Percentiles rank a stretch among this genome's conserved stretches.
These are phyloP conservation scores for Caenorhabditis brenneri DNA, from an alignment of 1,140 invertebrate genomes.

Conservation along the genomic window DNA sequence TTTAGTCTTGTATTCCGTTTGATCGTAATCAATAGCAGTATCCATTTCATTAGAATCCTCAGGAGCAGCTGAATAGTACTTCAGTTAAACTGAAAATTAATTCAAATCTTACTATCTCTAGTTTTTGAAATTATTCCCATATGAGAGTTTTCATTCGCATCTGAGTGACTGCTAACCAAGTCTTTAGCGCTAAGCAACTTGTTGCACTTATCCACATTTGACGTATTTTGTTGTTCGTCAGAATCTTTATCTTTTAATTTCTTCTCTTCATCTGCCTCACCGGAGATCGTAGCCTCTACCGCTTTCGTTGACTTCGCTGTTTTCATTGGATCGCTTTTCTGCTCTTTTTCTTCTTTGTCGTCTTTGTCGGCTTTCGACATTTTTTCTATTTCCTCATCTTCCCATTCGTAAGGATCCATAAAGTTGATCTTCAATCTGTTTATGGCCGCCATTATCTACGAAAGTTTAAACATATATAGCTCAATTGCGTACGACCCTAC, in stretches of 20 bases:
- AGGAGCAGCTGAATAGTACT: background rate
- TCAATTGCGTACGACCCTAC: too few relatives aligned
- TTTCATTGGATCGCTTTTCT: slow-evolving; percentile 7
- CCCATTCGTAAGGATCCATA: slow-evolving; percentile 24
- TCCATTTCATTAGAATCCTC: background rate
- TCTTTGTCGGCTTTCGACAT: background rate
- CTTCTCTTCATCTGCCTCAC: background rate
- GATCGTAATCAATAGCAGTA: slow-evolving; percentile 5
- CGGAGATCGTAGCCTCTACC: background rate
- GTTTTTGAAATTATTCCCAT: background rate
- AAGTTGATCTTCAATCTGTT: slow-evolving; percentile 36
- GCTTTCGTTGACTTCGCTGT: background rate
- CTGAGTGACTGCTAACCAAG: background rate
- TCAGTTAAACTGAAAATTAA: background rate
- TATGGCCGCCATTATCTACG: background rate
- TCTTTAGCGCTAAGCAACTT: background rate
- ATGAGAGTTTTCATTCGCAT: background rate
- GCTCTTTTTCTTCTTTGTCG: background rate
- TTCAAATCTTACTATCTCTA: background rate
- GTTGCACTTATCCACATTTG: background rate
- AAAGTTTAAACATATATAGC: background rate
- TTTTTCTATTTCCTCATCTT: slow-evolving; percentile 28
- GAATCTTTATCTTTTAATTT: background rate
- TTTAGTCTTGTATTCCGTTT: slow-evolving; percentile 3
- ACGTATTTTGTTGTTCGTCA: slow-evolving; percentile 7